These are phyloP conservation scores for Latrodectus elegans DNA, from an alignment of 2,888 invertebrate species.

Conservation along the genomic window DNA sequence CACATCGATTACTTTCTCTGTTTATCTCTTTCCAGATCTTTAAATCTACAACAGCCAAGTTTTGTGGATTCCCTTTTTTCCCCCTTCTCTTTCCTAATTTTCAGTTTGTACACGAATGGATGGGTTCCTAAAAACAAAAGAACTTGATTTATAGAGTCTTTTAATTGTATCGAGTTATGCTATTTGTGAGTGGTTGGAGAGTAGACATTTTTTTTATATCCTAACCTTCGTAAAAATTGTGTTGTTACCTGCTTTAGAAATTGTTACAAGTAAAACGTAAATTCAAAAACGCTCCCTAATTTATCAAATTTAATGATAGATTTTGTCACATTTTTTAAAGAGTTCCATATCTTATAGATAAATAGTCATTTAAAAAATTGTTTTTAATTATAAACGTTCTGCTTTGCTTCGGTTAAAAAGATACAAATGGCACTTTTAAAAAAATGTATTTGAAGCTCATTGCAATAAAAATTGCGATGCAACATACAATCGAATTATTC, in stretches of 20 bases:
- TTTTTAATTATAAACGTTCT: no score
- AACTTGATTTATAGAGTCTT: constrained; percentile 36
- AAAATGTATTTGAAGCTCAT: no score
- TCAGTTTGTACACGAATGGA: neutral
- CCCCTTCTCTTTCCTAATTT: constrained; percentile 1
- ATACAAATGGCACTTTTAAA: no score
- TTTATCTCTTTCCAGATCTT: constrained; percentile 43
- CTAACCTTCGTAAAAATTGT: no score
- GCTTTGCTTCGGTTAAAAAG: no score
- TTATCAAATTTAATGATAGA: neutral
- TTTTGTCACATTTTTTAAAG: constrained; percentile 5
- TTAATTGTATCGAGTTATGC: constrained; percentile 34
- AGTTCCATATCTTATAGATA: constrained; percentile 44
- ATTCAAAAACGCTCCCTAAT: constrained; percentile 11
- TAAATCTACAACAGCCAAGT: constrained; percentile 41
- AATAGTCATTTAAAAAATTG: no score
- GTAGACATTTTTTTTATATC: constrained; percentile 7
- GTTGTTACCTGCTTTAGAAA: neutral
- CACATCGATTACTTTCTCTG: constrained; percentile 41
- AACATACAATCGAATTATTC: no score
- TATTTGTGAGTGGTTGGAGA: neutral
- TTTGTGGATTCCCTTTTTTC: constrained; percentile 23
- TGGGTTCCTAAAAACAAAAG: constrained; percentile 29
- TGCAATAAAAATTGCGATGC: no score
- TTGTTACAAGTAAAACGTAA: neutral